Evolutionary conservation across 1,140 invertebrate genomes (phyloP), one percentile per base, ranked within the genome.

Genomic region (Aphaenogaster ashmeadi): DNA sequence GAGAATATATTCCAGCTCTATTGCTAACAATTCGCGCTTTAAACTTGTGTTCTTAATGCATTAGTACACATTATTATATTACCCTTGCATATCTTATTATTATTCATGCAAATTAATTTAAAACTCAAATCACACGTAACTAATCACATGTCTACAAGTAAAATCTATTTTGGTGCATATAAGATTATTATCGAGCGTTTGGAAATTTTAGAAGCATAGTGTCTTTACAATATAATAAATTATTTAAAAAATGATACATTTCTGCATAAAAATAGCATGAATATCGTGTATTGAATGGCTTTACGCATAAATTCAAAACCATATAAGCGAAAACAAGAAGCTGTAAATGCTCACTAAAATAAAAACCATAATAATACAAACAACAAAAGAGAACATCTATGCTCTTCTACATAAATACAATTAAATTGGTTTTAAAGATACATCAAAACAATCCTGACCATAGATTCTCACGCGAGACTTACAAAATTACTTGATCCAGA

Each of bases 401-500:
- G 9, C 18, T 7, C 6, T 27, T 64, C 66, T 50, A 78, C 27
- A 33, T 56, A 66, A 36, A 3, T 60, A 36, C 13, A 50, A 69
- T 15, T 81, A 87, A 66, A 79, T 1, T 64, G 6, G 1, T 56
- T 77, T 50, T 27, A 62, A 36, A 67, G 11, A 67, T 41, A 56
- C 27, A 86, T 64, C 47, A 84, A 56, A 66, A 60, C 62, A 90
- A 5, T 79, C 44, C 38, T n/a, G 27, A 9, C 9, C 3, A 64
- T 18, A 44, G n/a, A 62, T 47, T 86, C 67, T 84, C 71, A 58
- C 86, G 21, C 83, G 86, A 92, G 89, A 95, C 95, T 95, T 95
- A 95, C 95, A 93, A 95, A 94, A 89, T 94, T 93, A 90, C 91
- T 94, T 92, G 95, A 92, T 94, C 95, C 94, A 27, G 94, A 95